Evolutionary conservation across 2,888 invertebrate species (phyloP).

Genomic region (Hypomecis punctinalis): DNA sequence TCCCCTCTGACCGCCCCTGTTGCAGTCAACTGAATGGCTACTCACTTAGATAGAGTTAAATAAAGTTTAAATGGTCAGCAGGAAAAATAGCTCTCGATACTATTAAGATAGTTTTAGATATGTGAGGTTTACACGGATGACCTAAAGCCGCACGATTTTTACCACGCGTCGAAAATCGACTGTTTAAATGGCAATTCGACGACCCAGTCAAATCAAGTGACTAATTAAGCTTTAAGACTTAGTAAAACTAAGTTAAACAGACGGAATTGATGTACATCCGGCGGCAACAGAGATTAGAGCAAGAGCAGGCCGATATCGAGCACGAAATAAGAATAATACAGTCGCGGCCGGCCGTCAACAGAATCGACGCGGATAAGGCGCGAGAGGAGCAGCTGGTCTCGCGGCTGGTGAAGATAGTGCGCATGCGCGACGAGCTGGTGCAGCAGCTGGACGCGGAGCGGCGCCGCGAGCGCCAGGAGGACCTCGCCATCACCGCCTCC

Average conservation of each 20-base stretch:
- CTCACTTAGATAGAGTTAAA: not conserved
- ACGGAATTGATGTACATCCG: no score
- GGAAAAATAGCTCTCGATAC: no score
- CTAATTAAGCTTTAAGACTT: no score
- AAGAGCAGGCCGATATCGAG: constrained; percentile 96
- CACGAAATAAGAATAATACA: constrained; percentile 95
- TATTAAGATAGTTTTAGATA: no score
- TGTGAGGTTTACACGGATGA: no score
- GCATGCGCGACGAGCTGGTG: constrained; percentile 94
- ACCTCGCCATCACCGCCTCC: constrained; percentile 89
- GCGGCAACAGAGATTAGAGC: constrained; percentile 94
- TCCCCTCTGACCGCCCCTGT: constrained; percentile 2
- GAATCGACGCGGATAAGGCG: constrained; percentile 93
- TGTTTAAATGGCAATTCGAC: no score
- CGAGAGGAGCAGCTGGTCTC: constrained; percentile 93
- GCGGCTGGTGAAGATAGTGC: constrained; percentile 88
- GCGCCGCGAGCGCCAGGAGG: no score
- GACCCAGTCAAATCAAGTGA: no score
- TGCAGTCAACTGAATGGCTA: constrained; percentile 1
- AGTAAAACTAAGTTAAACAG: no score
- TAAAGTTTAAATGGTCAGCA: no score
- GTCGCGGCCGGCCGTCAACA: constrained; percentile 92
- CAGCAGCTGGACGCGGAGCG: constrained; percentile 96
- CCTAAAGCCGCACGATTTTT: no score
- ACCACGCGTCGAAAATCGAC: no score